Evolutionary conservation across 2,797 vertebrate genomes (phyloP).

Genomic region (Todus mexicanus): DNA sequence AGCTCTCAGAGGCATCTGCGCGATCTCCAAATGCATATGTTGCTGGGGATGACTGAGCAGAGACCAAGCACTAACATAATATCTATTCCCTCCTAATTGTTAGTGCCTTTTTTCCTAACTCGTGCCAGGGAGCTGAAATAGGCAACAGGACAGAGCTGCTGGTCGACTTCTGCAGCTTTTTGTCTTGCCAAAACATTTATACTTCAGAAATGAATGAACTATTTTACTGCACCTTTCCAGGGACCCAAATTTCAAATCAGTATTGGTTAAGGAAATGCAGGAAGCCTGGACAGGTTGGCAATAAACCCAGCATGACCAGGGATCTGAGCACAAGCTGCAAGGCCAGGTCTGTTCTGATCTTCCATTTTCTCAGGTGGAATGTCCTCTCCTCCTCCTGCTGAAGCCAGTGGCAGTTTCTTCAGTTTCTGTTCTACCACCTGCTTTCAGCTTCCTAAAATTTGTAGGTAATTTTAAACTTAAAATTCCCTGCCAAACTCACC

Average conservation of each 20-base stretch:
- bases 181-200: background rate
- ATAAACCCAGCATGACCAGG: background rate
- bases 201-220: background rate
- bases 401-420: background rate
- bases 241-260: background rate
- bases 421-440: background rate
- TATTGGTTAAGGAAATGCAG: background rate
- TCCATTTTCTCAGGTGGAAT: fast-evolving
- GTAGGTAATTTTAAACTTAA: background rate
- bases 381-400: background rate
- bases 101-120: background rate
- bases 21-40: background rate
- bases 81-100: background rate
- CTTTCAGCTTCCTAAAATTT: background rate
- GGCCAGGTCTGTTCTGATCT: background rate
- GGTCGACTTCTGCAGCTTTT: background rate
- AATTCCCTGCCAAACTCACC: background rate
- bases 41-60: background rate
- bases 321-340: background rate
- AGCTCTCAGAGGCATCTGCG: background rate
- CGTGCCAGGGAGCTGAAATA: background rate
- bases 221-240: background rate
- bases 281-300: background rate
- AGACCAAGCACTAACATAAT: background rate
- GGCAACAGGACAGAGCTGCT: background rate